Evolutionary conservation across 2,113 vertebrate species (phyloP).

Genomic region (Cichladusa arquata): DNA sequence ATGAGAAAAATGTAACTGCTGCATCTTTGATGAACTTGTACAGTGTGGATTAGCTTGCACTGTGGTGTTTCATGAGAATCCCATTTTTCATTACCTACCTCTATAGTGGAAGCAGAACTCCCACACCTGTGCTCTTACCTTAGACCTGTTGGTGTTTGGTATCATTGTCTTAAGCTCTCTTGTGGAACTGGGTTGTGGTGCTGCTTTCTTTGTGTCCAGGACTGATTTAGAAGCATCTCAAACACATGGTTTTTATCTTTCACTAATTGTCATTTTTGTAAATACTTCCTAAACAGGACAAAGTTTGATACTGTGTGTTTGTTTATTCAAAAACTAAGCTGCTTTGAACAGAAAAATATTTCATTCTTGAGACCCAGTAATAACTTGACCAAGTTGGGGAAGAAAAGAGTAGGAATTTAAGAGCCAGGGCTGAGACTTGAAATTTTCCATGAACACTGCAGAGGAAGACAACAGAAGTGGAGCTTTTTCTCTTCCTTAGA

Average conservation of each 20-base stretch:
- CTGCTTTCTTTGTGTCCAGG: not conserved
- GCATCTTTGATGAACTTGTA: not conserved
- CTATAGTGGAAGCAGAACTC: not conserved
- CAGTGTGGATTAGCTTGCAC: not conserved
- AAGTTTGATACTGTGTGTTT: not conserved
- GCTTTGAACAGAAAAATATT: not conserved
- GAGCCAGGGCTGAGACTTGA: not conserved
- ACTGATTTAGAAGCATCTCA: not conserved
- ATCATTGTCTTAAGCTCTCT: not conserved
- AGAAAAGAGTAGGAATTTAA: not conserved
- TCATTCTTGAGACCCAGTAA: not conserved
- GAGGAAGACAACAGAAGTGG: not conserved
- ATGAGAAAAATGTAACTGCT: not conserved
- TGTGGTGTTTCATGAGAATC: not conserved
- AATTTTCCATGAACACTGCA: not conserved
- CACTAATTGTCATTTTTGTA: not conserved
- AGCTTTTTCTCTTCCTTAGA: not conserved
- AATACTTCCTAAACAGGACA: not conserved
- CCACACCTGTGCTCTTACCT: not conserved
- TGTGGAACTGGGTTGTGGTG: not conserved
- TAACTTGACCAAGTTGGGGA: not conserved
- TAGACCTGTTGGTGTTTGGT: not conserved
- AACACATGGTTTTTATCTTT: not conserved
- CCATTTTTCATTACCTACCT: not conserved
- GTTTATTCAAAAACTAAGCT: not conserved